Evolutionary conservation across 2,797 vertebrate genomes (phyloP).

Genomic region (Phoeniculus purpureus): DNA sequence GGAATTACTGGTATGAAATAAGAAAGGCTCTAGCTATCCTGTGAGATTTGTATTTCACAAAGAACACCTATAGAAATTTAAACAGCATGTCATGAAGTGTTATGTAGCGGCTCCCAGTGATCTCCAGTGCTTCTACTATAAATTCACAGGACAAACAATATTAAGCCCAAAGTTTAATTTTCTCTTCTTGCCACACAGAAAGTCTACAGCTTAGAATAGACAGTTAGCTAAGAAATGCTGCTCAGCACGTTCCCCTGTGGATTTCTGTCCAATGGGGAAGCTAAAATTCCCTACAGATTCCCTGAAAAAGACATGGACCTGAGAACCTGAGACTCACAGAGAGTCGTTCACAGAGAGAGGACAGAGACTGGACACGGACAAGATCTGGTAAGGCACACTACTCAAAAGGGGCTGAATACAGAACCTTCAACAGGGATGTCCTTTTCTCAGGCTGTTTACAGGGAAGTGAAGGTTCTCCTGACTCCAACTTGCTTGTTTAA

Average conservation of each 20-base stretch:
- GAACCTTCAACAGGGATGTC: rapidly evolving
- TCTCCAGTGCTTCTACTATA: not conserved
- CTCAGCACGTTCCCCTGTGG: not conserved
- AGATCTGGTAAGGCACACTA: not conserved
- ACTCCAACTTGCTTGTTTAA: not conserved
- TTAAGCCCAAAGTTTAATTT: not conserved
- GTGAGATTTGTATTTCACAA: conserved; percentile 50
- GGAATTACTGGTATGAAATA: conserved; percentile 49
- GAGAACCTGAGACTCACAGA: rapidly evolving
- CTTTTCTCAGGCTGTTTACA: not conserved
- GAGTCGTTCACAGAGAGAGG: not conserved
- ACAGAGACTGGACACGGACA: rapidly evolving
- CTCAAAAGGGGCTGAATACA: not conserved
- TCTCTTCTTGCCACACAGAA: not conserved
- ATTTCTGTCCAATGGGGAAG: not conserved
- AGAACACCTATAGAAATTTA: conserved; percentile 36
- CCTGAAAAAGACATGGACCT: not conserved
- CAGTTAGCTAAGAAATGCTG: not conserved
- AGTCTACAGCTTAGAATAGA: not conserved
- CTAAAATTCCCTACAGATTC: not conserved
- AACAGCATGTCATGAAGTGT: conserved; percentile 22
- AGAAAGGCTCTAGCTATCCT: conserved; percentile 27
- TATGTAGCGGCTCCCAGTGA: not conserved
- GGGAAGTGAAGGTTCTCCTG: not conserved
- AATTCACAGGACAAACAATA: not conserved